Evolutionary conservation across 2,888 invertebrate genomes (phyloP).

Genomic region (Melieria omissa): DNA sequence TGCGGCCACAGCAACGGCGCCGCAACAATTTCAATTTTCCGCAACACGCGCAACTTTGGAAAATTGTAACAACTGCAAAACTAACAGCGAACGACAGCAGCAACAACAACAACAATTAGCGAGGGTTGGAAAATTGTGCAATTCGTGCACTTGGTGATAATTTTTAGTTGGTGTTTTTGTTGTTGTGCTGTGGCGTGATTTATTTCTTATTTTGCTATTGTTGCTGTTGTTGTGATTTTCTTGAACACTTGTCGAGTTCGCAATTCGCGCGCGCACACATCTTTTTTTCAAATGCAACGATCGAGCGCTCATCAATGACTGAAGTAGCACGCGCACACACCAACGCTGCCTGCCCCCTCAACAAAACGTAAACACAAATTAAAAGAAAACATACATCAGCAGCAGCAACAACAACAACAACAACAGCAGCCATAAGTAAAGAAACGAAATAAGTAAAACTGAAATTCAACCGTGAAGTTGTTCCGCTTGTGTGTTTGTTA

Average conservation of each 20-base stretch:
- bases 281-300: neutral
- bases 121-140: too few relatives aligned
- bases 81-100: conserved; percentile 9
- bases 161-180: too few relatives aligned
- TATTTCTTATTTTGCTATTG: too few relatives aligned
- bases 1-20: neutral
- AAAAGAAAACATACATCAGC: neutral
- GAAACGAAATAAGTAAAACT: too few relatives aligned
- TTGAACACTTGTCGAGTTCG: too few relatives aligned
- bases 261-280: too few relatives aligned
- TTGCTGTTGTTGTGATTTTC: too few relatives aligned
- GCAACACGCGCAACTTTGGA: neutral
- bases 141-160: too few relatives aligned
- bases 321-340: conserved; percentile 20
- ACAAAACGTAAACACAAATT: conserved; percentile 33
- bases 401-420: neutral
- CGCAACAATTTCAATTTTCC: conserved; percentile 1
- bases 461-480: too few relatives aligned
- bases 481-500: too few relatives aligned
- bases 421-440: too few relatives aligned
- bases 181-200: too few relatives aligned
- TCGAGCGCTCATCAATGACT: conserved; percentile 36
- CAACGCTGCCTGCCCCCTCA: conserved; percentile 4
- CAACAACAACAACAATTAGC: conserved; percentile 11
- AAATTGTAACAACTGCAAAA: neutral